Base-by-base conservation (phyloP, 2,888 invertebrate species). In the Philhelius pedissequus region DNA sequence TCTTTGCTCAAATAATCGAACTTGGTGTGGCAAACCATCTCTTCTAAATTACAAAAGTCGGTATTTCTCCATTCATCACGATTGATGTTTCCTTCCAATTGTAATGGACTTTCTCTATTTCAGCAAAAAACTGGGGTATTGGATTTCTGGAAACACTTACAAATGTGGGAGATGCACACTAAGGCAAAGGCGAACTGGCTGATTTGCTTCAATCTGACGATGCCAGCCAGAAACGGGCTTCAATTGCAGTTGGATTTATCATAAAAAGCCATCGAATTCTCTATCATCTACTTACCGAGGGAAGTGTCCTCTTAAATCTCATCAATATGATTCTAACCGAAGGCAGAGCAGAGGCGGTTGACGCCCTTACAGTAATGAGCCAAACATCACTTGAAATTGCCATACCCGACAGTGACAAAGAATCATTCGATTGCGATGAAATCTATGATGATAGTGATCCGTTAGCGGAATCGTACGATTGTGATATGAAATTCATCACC, bases 141-240 rank as follows among this genome's bases (percentile, higher is more conserved):
- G 89, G 88, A 5, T 90, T 92, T 40, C 71, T 92, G 13, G 90
- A 91, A 52, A 90, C 89, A 0, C 87, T 92, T 1, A 90, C 89
- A n/a, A 89, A 88, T 60, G 91, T 92, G 0, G 92, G 90, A 0
- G 91, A 92, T 87, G 90, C 90, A 0, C 91, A 91, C 64, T 92
- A 92, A 66, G 92, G 92, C 58, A 90, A 90, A 77, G 92, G 91
- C 13, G 91, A 92, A 87, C 87, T 92, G 6, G 88, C 89, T 1
- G 89, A 90, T 38, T 84, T 91, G 4, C 75, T 92, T 48, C 90
- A 90, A 48, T 88, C 88, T 71, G 91, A 91, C 11, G 89, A 90
- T 73, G 77, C 86, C 3, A 87, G 89, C 2, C 91, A 92, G 32
- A 90, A 90, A 74, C 88, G 90, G 15, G 90, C 91, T 7, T 91